Evolutionary conservation across 2,888 invertebrate genomes (phyloP).

Genomic region (Himalopsyche japonica): DNA sequence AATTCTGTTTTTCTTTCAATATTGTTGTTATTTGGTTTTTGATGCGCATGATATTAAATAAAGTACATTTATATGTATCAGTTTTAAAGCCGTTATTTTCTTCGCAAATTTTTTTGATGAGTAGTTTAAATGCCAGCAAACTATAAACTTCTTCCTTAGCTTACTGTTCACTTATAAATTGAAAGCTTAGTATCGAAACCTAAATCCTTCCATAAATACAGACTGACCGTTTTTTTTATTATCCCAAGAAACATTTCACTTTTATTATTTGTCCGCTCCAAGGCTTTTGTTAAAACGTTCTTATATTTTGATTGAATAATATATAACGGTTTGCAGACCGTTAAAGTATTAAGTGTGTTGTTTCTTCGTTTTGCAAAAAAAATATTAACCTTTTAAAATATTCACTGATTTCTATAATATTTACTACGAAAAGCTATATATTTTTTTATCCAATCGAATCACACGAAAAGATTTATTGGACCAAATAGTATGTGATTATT

Average conservation of each 20-base stretch:
- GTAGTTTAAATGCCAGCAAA: not conserved
- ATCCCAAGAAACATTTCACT: not conserved
- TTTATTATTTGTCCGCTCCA: not conserved
- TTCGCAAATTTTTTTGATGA: not conserved
- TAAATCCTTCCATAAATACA: not conserved
- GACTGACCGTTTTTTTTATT: not conserved
- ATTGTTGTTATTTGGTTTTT: too few species aligned
- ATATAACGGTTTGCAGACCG: not conserved
- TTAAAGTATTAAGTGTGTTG: not conserved
- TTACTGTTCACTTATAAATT: not conserved
- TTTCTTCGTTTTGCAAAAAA: not conserved
- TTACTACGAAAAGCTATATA: not conserved
- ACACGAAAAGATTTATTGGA: too few species aligned
- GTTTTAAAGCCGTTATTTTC: not conserved
- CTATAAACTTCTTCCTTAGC: not conserved
- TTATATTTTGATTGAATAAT: not conserved
- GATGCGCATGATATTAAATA: too few species aligned
- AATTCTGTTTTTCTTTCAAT: too few species aligned
- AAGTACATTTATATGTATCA: not conserved
- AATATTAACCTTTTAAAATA: not conserved
- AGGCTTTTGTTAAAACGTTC: not conserved
- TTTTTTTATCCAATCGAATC: not conserved
- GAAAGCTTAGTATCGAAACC: not conserved
- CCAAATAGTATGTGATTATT: too few species aligned
- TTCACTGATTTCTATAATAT: not conserved